Evolutionary conservation across 2,888 invertebrate genomes (phyloP).

Genomic region (Trypoxylon attenuatum): DNA sequence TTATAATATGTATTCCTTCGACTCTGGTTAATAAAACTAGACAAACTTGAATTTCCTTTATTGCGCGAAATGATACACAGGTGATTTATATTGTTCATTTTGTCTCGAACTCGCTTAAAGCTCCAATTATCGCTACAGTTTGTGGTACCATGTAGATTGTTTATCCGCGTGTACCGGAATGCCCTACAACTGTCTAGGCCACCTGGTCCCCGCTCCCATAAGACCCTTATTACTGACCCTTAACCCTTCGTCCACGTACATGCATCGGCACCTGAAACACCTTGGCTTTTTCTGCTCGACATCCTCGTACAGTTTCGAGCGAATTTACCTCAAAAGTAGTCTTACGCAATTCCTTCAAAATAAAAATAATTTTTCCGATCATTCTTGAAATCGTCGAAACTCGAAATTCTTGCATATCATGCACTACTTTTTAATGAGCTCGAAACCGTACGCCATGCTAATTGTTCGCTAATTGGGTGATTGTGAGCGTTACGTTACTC

Average conservation of each 20-base stretch:
- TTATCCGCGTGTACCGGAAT: conserved; percentile 47
- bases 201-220: conserved; percentile 46
- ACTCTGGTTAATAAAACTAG: too few species aligned
- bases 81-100: neutral
- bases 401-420: too few species aligned
- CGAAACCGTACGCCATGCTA: conserved; percentile 25
- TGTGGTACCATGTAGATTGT: conserved; percentile 36
- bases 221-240: conserved; percentile 48
- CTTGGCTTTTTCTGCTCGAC: conserved; percentile 59
- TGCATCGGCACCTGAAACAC: conserved; percentile 47
- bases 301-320: conserved; percentile 34
- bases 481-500: conserved; percentile 13
- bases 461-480: conserved; percentile 28
- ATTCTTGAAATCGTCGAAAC: too few species aligned
- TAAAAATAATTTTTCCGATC: too few species aligned
- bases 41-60: too few species aligned
- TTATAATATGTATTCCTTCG: too few species aligned
- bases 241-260: conserved; percentile 35
- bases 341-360: too few species aligned
- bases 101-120: neutral
- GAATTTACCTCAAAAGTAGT: conserved; percentile 6
- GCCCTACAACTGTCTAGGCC: conserved; percentile 41
- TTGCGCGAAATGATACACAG: neutral
- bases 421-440: conserved; percentile 15
- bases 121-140: conserved; percentile 44